Evolutionary conservation across 2,113 vertebrate genomes (phyloP), one percentile per base, ranked within the genome.

Genomic region (Antigone vipio): DNA sequence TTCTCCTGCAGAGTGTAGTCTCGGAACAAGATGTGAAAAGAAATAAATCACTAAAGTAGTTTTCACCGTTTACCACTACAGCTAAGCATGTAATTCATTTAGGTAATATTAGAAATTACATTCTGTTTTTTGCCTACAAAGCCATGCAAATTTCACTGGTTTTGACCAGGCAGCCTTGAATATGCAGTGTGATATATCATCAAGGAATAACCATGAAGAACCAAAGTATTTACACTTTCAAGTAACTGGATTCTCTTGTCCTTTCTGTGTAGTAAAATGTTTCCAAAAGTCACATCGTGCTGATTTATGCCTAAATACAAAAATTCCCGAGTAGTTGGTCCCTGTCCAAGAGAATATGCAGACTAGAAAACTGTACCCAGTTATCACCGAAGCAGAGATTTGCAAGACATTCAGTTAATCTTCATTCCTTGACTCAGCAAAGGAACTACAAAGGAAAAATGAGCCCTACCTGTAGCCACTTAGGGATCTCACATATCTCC

Each of bases 121-220:
- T 50, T 69, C 38, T 72, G 27, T 2, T 2, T 92, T 88, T 87
- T 89, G 34, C 34, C 34, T 67, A 40, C 14, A 84, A 75, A 68
- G 10, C 3, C 1, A 0, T n/a, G 5, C 2, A 53, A 53, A 55
- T 40, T 26, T 68, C 29, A 52, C 16, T 45, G 15, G 1, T 12
- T 66, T 86, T 76, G 32, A 74, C 29, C 19, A 73, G 30, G 30
- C 8, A 78, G 9, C 10, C 17, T 89, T 50, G 24, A 59, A 63
- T 40, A 52, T 0, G 1, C 10, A 10, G 5, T 24, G 30, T 21
- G 38, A 42, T 59, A 38, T 6, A 23, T 58, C 35, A 35, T 13
- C 38, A 62, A 89, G 59, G 21, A 83, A 3, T 13, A 92, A 21
- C 6, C 18, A 47, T 11, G 42, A 66, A 40, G 30, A 66, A 68